Evolutionary conservation across 1,140 invertebrate genomes (phyloP), one percentile per base, ranked within the genome.

Genomic region (Drosophila elegans): DNA sequence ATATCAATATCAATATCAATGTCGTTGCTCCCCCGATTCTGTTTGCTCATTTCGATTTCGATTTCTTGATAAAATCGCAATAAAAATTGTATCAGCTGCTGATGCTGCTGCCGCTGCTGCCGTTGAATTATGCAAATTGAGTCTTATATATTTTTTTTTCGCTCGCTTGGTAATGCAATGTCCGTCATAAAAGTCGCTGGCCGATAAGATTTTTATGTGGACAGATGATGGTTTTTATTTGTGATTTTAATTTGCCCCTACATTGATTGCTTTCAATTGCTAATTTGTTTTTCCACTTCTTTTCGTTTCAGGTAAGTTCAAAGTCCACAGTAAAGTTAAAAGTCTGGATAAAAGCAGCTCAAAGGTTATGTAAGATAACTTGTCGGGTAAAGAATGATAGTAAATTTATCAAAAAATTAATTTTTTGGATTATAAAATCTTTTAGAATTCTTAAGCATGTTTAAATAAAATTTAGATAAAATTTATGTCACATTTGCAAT

Each of bases 11-110:
- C 74, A 76, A 76, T 63, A 55, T 68, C 74, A 76, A 76, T 76
- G 73, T 68, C 74, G 16, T 76, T 76, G 55, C 54, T 57, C 59
- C 60, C 56, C 55, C 46, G 62, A 29, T 46, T 45, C 42, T 55
- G 49, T 49, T 56, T 55, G 67, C 63, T 68, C 36, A 69, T 60
- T 80, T 80, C 52, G 71, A 69, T 60, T 80, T 80, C 52, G 71
- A 74, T 79, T 68, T 79, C 54, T 54, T 79, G 77, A 79, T 80
- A 68, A 80, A 80, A 80, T 71, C 55, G 71, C 41, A 77, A 66
- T 81, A 57, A 80, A 76, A 77, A 77, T 60, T 76, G 62, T 76
- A 76, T 75, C 73, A 76, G 54, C 64, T 41, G 34, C 29, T 41
- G 57, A 46, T 49, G 59, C 46, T 21, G 54, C 64, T 41, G 34